phyloP scores from a whole-genome alignment of 2,797 vertebrate species.

The Nothura maculosa region DNA sequence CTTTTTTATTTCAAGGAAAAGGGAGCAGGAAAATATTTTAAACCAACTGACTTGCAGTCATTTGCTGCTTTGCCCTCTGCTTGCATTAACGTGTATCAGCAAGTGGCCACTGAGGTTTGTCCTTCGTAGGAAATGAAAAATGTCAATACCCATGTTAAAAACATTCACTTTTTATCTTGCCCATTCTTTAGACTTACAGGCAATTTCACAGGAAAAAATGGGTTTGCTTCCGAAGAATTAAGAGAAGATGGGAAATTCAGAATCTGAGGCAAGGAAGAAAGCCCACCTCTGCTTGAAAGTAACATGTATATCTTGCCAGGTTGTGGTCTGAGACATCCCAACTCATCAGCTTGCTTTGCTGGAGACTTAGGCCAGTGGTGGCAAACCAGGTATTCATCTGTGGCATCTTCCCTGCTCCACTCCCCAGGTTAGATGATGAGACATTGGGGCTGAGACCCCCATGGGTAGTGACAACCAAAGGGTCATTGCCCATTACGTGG shows the following conservation, averaged over 20 bases:
- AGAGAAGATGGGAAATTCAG: neutral
- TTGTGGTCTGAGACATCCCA: neutral
- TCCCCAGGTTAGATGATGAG: neutral
- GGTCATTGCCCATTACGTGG: accelerated
- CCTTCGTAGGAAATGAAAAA: neutral
- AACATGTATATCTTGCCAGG: accelerated
- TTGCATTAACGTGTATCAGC: accelerated
- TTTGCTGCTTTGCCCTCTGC: neutral
- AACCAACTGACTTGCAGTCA: neutral
- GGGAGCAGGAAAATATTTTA: neutral
- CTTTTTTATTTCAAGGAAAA: neutral
- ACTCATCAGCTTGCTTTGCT: neutral
- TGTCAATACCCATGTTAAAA: neutral
- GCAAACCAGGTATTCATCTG: neutral
- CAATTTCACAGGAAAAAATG: neutral
- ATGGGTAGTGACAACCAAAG: neutral
- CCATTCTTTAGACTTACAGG: neutral
- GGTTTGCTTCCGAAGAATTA: neutral
- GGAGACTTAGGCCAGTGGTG: neutral
- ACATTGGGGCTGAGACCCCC: neutral
- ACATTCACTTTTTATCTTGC: neutral
- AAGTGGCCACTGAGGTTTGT: neutral
- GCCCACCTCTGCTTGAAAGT: neutral
- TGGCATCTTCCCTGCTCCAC: neutral
- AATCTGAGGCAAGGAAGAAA: neutral